Evolutionary conservation across 2,797 vertebrate genomes (phyloP).

Genomic region (Acanthurus lineatus): DNA sequence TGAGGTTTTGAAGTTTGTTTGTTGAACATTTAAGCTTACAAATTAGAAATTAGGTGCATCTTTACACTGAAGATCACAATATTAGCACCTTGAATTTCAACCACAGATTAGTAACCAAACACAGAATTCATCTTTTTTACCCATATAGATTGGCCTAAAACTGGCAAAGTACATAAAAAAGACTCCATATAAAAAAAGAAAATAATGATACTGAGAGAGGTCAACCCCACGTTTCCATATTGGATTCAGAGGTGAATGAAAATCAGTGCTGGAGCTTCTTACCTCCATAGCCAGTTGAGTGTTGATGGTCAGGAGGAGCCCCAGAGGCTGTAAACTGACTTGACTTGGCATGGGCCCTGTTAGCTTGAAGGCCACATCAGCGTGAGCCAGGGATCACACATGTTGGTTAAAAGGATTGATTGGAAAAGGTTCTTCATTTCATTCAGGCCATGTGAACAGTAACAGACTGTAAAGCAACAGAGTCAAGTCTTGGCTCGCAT

Average conservation of each 20-base stretch:
- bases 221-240: constrained; percentile 7
- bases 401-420: constrained; percentile 83
- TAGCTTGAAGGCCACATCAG: constrained; percentile 52
- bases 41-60: not conserved
- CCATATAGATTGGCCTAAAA: not conserved
- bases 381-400: constrained; percentile 79
- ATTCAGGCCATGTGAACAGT: constrained; percentile 79
- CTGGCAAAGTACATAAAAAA: constrained; percentile 3
- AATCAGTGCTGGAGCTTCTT: constrained; percentile 36
- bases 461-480: constrained; percentile 77
- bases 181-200: not conserved
- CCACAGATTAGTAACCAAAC: not conserved
- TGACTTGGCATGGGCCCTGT: constrained; percentile 63
- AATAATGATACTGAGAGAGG: constrained; percentile 14
- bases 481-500: constrained; percentile 71
- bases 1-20: not conserved
- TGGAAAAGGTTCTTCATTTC: constrained; percentile 78
- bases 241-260: constrained; percentile 29
- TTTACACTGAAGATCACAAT: not conserved
- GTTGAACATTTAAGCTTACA: not conserved
- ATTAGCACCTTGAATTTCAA: constrained; percentile 1
- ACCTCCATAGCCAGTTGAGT: constrained; percentile 28
- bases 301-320: constrained; percentile 55
- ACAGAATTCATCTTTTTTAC: not conserved
- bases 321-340: constrained; percentile 64